phyloP scores from a whole-genome alignment of 2,113 vertebrate genomes.

The Callorhinus ursinus region DNA sequence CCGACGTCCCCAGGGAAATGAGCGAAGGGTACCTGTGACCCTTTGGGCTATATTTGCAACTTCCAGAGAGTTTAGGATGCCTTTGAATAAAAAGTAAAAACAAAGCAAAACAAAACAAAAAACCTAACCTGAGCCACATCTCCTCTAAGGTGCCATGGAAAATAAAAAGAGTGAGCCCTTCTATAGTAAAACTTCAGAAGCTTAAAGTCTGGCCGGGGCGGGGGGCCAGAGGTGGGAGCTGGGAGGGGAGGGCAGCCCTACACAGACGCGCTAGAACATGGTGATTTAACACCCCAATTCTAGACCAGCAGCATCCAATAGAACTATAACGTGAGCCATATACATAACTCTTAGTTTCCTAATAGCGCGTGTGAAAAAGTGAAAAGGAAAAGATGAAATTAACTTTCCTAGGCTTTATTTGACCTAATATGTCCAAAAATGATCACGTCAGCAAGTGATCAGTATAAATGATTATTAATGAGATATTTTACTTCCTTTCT shows the following conservation, averaged over 20 bases:
- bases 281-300: background rate
- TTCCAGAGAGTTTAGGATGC: too few relatives aligned
- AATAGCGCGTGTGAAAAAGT: background rate
- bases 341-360: background rate
- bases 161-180: background rate
- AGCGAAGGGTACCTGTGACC: rapidly evolving
- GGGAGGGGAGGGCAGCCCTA: background rate
- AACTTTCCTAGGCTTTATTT: background rate
- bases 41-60: background rate
- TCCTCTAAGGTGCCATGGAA: background rate
- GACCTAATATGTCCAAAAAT: background rate
- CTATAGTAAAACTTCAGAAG: background rate
- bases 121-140: background rate
- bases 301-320: background rate
- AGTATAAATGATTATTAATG: background rate
- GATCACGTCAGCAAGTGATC: background rate
- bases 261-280: rapidly evolving
- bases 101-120: background rate
- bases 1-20: rapidly evolving
- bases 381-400: background rate
- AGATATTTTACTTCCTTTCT: background rate
- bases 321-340: background rate
- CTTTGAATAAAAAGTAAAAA: background rate
- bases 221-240: rapidly evolving
- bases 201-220: background rate